Conservation (phyloP, 2,797 vertebrate species). For the Sus cebifrons region DNA sequence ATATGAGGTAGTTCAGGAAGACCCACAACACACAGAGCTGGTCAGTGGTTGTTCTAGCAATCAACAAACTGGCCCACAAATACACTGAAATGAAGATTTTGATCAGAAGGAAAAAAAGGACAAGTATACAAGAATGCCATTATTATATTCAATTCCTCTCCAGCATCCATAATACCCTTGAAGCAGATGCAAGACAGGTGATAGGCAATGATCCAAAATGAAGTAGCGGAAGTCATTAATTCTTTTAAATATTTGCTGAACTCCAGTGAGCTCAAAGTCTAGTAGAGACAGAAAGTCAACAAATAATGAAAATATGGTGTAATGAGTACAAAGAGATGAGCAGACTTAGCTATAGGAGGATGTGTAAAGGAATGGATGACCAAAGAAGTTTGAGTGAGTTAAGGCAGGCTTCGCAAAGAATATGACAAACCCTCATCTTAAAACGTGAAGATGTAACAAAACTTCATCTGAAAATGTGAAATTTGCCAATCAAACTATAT, state of each 20-base stretch:
- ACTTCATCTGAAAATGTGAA: neutral
- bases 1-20: neutral
- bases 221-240: conserved; percentile 28
- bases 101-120: neutral
- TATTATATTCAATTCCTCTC: neutral
- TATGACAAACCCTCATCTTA: neutral
- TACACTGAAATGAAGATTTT: neutral
- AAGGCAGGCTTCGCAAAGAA: conserved; percentile 21
- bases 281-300: neutral
- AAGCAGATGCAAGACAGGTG: neutral
- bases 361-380: neutral
- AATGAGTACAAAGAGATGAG: neutral
- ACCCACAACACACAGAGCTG: neutral
- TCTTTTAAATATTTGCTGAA: conserved; percentile 40
- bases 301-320: neutral
- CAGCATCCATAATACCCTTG: neutral
- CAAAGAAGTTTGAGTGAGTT: neutral
- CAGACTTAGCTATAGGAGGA: neutral
- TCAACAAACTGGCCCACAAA: neutral
- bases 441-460: neutral
- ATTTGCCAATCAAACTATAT: neutral
- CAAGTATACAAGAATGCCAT: neutral
- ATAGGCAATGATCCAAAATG: neutral
- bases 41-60: neutral
- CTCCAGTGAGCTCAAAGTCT: neutral